Evolutionary conservation across 2,797 vertebrate species (phyloP).

Genomic region (Psittacula derbiana): DNA sequence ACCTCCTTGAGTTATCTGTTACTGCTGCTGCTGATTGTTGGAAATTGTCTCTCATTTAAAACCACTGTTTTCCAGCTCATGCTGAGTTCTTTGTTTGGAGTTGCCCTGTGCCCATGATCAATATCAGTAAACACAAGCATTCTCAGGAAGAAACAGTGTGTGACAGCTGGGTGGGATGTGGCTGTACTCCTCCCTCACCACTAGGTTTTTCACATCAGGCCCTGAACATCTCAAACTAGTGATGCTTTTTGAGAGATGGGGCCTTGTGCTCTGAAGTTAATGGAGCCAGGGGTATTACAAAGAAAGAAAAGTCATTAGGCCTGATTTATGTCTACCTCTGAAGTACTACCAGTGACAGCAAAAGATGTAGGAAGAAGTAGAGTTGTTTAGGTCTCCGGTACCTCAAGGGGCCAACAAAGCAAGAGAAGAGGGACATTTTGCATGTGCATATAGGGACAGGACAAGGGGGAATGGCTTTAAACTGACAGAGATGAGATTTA

Average conservation of each 20-base stretch:
- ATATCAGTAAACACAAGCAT: background rate
- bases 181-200: background rate
- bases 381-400: background rate
- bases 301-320: background rate
- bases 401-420: background rate
- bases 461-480: background rate
- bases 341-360: background rate
- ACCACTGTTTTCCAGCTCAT: background rate
- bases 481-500: background rate
- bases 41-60: background rate
- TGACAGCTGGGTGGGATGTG: background rate
- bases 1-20: background rate
- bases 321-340: background rate
- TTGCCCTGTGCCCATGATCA: background rate
- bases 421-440: background rate
- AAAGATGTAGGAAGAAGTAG: background rate
- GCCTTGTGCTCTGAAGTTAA: background rate
- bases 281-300: background rate
- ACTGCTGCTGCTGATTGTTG: background rate
- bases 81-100: background rate
- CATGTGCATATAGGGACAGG: background rate
- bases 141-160: background rate
- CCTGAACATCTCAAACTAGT: accelerated
- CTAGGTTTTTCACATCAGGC: background rate
- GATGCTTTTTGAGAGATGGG: background rate